These are phyloP conservation scores for Emesis russula DNA, from an alignment of 2,888 invertebrate genomes.

Conservation along the genomic window DNA sequence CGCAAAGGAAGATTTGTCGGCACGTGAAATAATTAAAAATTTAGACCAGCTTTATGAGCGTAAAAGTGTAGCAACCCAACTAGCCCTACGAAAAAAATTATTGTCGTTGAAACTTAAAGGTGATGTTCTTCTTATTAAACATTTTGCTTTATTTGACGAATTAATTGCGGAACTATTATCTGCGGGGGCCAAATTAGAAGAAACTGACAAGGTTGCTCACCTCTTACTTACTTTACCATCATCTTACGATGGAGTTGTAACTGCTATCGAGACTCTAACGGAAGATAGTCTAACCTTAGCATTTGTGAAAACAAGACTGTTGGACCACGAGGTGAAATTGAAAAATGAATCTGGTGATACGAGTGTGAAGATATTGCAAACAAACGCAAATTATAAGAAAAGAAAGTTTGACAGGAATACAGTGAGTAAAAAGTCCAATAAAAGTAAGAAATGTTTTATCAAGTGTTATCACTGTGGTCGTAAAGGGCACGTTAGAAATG, in stretches of 20 bases:
- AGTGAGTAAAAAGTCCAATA: neutral
- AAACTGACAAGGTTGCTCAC: conserved; percentile 90
- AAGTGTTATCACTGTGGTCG: conserved; percentile 28
- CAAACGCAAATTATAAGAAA: no score
- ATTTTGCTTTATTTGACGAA: conserved; percentile 90
- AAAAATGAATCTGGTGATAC: conserved; percentile 81
- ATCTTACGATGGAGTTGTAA: conserved; percentile 90
- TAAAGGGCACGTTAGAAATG: conserved; percentile 25
- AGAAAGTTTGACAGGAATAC: neutral
- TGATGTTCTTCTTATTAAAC: conserved; percentile 63
- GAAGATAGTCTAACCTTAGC: conserved; percentile 89
- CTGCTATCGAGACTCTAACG: conserved; percentile 90
- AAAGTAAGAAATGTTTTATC: neutral
- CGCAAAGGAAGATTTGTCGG: conserved; percentile 43
- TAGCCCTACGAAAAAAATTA: conserved; percentile 80
- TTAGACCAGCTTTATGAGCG: conserved; percentile 83
- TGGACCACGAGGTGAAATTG: conserved; percentile 82
- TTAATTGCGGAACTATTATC: conserved; percentile 89
- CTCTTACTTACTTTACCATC: conserved; percentile 90
- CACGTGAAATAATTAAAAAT: conserved; percentile 70
- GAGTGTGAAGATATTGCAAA: conserved; percentile 48
- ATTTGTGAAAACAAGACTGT: conserved; percentile 89
- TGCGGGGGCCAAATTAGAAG: conserved; percentile 90
- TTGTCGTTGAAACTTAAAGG: conserved; percentile 72
- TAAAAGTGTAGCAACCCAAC: conserved; percentile 83